Conservation (phyloP, 2,797 vertebrate species). For the Coranthus polyacanthus region DNA sequence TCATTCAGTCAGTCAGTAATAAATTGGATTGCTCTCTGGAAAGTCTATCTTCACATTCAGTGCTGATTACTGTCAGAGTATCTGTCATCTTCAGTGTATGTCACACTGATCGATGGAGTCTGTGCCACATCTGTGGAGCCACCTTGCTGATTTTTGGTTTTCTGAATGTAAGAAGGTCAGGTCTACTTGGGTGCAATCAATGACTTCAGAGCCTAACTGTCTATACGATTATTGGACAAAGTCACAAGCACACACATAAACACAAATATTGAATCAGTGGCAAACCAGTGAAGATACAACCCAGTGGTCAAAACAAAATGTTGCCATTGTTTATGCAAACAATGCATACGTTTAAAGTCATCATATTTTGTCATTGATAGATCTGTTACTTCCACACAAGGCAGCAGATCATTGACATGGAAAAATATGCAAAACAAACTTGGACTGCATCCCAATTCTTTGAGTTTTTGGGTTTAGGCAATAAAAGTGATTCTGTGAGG, state of each 20-base stretch:
- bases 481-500: too few relatives aligned
- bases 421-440: too few relatives aligned
- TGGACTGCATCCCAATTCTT: too few relatives aligned
- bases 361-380: too few relatives aligned
- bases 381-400: too few relatives aligned
- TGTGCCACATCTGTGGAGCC: conserved; percentile 64
- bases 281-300: conserved; percentile 63
- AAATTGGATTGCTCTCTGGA: conserved; percentile 70
- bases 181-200: conserved; percentile 72
- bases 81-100: conserved; percentile 77
- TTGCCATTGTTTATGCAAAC: too few relatives aligned
- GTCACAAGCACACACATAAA: conserved; percentile 33
- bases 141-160: conserved; percentile 58
- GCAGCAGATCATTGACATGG: too few relatives aligned
- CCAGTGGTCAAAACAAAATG: conserved; percentile 41
- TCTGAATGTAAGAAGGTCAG: conserved; percentile 68
- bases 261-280: conserved; percentile 18
- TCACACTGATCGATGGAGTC: conserved; percentile 72
- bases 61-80: conserved; percentile 77
- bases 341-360: too few relatives aligned
- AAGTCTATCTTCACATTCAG: conserved; percentile 66
- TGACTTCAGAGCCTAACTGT: conserved; percentile 70
- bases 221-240: conserved; percentile 58
- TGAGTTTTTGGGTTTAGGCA: too few relatives aligned
- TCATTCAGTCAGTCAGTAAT: conserved; percentile 61